Evolutionary conservation across 2,797 vertebrate genomes (phyloP), one percentile per base, ranked within the genome.

Genomic region (Microchirus variegatus): DNA sequence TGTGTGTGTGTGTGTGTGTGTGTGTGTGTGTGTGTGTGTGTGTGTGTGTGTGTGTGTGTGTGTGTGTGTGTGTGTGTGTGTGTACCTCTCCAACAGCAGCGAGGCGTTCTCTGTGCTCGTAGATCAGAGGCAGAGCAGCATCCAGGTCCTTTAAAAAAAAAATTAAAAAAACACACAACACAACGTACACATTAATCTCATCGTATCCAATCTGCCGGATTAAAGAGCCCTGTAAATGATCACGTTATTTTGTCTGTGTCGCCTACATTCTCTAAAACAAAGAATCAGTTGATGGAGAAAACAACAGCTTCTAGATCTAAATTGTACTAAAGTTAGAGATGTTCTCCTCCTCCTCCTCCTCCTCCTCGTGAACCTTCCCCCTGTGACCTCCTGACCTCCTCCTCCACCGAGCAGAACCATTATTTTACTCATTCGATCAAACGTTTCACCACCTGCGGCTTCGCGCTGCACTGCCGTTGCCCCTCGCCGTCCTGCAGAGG

Each of bases 61-160:
- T 45, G 54, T 26, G 48, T 55, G 15, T 79, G 16, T 45, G 42
- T 16, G 53, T 56, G 53, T 56, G 31, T 40, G 54, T 17, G 48
- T 52, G 12, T 79, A 87, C 76, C 83, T 89, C 70, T 63, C 82
- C 86, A 10, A 78, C 19, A 26, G 83, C 74, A 3, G 89, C 76
- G 5, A 91, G 77, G 0, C 83, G 54, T 41, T 78, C 82, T 73
- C 64, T 76, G 76, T 87, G 73, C 54, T 81, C 78, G 56, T 90
- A 63, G 35, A 93, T 88, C 8, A 73, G 71, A 0, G 12, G 67
- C 44, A 91, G 47, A 9, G 79, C 80, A 37, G 75, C 54, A 16
- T 92, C 81, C 76, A 92, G n/a, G 3, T 87, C 86, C 90, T 90
- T 31, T 2, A 8, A 31, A 31, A 31, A n/a, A n/a, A n/a, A n/a